Percentiles rank a stretch among this genome's conserved stretches.
Evolutionary conservation across 2,888 invertebrate species (phyloP).

Genomic region (Hypolimnas misippus): DNA sequence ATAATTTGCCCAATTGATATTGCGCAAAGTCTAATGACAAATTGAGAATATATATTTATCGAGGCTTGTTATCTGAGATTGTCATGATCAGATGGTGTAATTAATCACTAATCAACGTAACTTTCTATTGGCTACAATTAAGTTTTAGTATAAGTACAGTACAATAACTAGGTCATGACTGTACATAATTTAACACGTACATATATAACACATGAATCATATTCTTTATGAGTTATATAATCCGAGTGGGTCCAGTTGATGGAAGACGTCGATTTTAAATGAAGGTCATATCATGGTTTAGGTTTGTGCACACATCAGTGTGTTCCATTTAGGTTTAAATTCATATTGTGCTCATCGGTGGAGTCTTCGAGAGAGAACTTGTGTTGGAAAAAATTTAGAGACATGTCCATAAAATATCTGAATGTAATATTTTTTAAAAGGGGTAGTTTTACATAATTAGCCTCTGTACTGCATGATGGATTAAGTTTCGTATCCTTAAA

Average conservation of each 20-base stretch:
- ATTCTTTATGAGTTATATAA: neutral
- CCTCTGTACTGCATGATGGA: too few relatives aligned
- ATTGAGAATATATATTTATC: conserved; percentile 37
- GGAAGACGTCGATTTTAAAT: neutral
- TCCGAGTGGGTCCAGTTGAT: neutral
- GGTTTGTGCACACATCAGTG: too few relatives aligned
- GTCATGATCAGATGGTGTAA: conserved; percentile 30
- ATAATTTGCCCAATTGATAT: neutral
- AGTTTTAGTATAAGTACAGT: conserved; percentile 1
- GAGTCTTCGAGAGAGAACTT: too few relatives aligned
- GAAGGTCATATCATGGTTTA: too few relatives aligned
- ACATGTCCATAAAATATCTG: too few relatives aligned
- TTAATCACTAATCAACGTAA: conserved; percentile 26
- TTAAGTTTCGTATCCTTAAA: too few relatives aligned
- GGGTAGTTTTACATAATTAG: too few relatives aligned
- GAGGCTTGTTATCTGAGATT: conserved; percentile 27
- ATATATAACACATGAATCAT: neutral
- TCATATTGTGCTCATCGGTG: too few relatives aligned
- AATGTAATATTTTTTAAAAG: too few relatives aligned
- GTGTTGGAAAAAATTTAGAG: too few relatives aligned
- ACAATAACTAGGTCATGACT: conserved; percentile 9
- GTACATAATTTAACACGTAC: conserved; percentile 7
- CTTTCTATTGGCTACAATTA: conserved; percentile 15
- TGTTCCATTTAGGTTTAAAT: too few relatives aligned
- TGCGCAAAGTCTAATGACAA: conserved; percentile 31